phyloP scores from a whole-genome alignment of 2,797 vertebrate genomes.

The Acrocephalus scirpaceus region DNA sequence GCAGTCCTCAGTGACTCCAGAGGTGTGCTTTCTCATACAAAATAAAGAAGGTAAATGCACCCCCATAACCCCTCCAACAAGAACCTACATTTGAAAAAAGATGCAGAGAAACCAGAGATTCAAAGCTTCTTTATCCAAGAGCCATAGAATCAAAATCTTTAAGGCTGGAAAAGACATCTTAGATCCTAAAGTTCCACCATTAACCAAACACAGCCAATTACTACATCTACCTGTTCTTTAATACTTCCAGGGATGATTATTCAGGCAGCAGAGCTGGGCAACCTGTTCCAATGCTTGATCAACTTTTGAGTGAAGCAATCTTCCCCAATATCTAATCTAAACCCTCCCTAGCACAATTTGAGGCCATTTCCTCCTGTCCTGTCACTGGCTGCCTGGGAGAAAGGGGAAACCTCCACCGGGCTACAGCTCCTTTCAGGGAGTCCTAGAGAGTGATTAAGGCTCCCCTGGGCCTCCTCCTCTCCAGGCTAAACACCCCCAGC shows the following conservation, averaged over 20 bases:
- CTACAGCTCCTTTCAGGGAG: not conserved
- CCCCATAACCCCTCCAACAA: not conserved
- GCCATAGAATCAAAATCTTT: not conserved
- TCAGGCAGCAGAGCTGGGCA: not conserved
- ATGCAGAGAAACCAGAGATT: not conserved
- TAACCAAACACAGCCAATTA: not conserved
- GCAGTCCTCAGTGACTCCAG: not conserved
- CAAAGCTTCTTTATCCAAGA: not conserved
- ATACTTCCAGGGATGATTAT: not conserved
- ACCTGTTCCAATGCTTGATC: not conserved
- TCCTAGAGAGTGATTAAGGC: no score
- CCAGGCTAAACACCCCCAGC: not conserved
- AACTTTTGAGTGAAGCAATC: not conserved
- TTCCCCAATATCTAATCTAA: not conserved
- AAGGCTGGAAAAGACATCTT: not conserved
- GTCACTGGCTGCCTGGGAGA: not conserved
- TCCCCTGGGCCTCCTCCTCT: not conserved
- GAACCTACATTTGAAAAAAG: not conserved
- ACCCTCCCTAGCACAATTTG: not conserved
- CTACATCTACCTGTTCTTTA: not conserved
- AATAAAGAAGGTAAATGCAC: not conserved
- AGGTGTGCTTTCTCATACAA: rapidly evolving
- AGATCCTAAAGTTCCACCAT: not conserved
- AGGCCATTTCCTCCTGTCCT: not conserved
- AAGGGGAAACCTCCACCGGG: not conserved